Conservation (phyloP, 2,113 vertebrate genomes). For the Corythaixoides concolor region DNA sequence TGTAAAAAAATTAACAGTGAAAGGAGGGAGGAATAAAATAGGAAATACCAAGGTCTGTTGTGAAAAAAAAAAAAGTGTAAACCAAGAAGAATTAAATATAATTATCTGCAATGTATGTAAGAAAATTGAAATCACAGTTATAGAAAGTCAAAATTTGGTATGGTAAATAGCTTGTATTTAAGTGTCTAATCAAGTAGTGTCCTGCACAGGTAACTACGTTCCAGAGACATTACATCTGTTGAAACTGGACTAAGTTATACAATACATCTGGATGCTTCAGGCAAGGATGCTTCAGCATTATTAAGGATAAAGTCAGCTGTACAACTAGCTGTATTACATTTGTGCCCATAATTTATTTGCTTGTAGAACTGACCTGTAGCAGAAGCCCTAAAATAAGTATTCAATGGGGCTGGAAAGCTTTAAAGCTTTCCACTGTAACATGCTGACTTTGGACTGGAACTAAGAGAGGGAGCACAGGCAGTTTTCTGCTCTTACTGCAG, state of each 20-base stretch:
- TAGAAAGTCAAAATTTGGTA: neutral
- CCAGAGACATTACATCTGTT: neutral
- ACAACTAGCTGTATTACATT: neutral
- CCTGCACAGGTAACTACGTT: neutral
- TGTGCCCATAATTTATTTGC: neutral
- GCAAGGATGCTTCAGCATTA: neutral
- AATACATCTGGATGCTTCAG: neutral
- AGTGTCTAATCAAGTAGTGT: neutral
- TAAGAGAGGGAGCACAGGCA: neutral
- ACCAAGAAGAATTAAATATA: neutral
- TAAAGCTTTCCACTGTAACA: neutral
- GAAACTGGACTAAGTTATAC: neutral
- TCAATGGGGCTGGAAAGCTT: neutral
- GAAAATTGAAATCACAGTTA: neutral
- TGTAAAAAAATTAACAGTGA: neutral
- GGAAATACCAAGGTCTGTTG: neutral
- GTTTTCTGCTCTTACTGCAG: neutral
- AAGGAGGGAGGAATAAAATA: neutral
- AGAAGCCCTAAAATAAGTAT: neutral
- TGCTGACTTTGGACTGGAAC: neutral
- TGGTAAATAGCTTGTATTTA: neutral
- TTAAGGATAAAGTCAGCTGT: neutral
- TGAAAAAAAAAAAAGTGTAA: neutral
- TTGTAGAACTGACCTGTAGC: neutral
- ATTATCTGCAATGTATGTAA: neutral